Evolutionary conservation across 2,797 vertebrate genomes (phyloP).

Genomic region (Gouania willdenowi): DNA sequence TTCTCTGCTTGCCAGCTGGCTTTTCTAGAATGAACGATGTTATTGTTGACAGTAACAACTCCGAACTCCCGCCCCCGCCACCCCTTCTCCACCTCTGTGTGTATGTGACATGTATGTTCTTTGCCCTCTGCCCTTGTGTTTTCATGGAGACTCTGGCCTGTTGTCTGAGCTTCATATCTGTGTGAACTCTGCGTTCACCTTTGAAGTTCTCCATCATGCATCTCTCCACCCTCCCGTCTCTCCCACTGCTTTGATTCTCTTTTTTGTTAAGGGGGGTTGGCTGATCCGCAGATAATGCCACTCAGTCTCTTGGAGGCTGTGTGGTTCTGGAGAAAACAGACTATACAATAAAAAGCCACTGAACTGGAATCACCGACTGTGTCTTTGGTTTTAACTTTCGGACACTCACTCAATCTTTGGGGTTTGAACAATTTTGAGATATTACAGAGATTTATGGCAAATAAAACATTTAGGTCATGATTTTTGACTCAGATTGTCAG

Average conservation of each 20-base stretch:
- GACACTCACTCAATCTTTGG: too few relatives aligned
- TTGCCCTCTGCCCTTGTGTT: conserved; percentile 20
- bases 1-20: conserved; percentile 48
- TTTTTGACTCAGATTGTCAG: too few relatives aligned
- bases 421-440: too few relatives aligned
- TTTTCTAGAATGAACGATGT: conserved; percentile 49
- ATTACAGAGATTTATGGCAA: too few relatives aligned
- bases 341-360: not conserved
- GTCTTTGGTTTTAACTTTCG: too few relatives aligned
- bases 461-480: too few relatives aligned
- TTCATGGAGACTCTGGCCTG: conserved; percentile 43
- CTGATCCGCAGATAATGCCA: conserved; percentile 49
- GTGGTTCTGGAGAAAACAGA: not conserved
- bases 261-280: conserved; percentile 39
- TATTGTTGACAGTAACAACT: conserved; percentile 45
- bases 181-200: conserved; percentile 59
- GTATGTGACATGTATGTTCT: conserved; percentile 41
- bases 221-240: conserved; percentile 21
- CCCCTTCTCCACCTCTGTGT: not conserved
- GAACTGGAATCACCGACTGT: too few relatives aligned
- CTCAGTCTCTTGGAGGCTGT: conserved; percentile 10
- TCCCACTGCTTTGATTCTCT: conserved; percentile 50
- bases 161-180: conserved; percentile 52
- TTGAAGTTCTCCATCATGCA: conserved; percentile 54
- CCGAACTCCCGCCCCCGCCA: not conserved